A percentile compares a stretch with the other conserved stretches of the same genome.
Evolutionary conservation across 37 sponge, comb jelly and placozoan species (phyloP).

Genomic region (Beroe ovata): DNA sequence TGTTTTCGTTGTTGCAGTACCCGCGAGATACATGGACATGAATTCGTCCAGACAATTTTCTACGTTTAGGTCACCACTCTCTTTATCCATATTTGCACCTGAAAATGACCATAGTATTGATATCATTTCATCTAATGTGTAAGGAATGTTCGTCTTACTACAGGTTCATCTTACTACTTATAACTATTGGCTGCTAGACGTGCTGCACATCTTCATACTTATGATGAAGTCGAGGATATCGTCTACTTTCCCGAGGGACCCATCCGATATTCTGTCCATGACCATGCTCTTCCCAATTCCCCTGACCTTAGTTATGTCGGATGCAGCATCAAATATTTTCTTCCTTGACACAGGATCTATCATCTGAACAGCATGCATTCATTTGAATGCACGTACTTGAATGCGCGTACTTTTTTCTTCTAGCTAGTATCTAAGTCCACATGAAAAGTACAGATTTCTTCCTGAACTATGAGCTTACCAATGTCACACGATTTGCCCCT

Average conservation of each 20-base stretch:
- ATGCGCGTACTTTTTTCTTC: no score
- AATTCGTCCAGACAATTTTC: slow-evolving; percentile 56
- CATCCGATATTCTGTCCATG: neutral
- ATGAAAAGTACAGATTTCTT: no score
- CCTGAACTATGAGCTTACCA: no score
- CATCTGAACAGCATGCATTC: no score
- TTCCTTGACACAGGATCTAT: neutral
- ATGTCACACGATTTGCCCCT: neutral
- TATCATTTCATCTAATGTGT: no score
- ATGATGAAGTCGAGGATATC: neutral
- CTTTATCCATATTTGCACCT: slow-evolving; percentile 28
- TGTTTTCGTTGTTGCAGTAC: slow-evolving; percentile 21
- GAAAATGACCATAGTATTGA: no score
- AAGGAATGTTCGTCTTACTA: neutral
- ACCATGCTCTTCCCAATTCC: neutral
- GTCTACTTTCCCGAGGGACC: neutral
- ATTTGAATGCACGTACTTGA: no score
- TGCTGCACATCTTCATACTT: no score
- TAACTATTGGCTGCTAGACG: neutral
- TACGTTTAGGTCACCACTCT: neutral
- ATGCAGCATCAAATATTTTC: neutral
- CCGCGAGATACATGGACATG: slow-evolving; percentile 27
- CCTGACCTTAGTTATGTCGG: neutral
- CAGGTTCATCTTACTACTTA: neutral
- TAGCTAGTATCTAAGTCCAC: no score